Base-by-base conservation (phyloP, 2,888 invertebrate genomes). In the Vanessa cardui region DNA sequence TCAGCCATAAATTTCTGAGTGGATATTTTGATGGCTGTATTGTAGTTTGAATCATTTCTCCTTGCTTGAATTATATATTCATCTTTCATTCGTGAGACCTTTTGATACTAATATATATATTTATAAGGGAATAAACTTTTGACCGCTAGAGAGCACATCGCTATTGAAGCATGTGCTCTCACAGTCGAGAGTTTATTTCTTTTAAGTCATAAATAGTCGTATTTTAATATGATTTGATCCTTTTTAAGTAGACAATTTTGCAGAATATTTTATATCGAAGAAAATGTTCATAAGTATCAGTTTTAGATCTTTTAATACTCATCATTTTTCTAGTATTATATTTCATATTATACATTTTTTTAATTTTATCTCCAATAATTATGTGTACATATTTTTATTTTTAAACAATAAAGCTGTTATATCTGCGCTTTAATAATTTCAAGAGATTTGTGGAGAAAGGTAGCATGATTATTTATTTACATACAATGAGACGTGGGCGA, bases 1-100 rank as follows among this genome's bases (percentile, higher is more conserved):
- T 75, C 71, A 72, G 69, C 74, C 72, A 80, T 85, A 85, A 84
- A 84, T 80, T 77, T 73, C 63, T 65, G 65, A 73, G 73, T 73
- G 65, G 65, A 64, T 69, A 62, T 76, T 76, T 71, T 70, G 73
- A 73, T 70, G 72, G 73, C 74, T 75, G 71, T 76, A 76, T 77
- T 74, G 72, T 73, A 73, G 72, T 71, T 69, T 66, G 66, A 69
- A 61, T 67, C 66, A 64, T 70, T 66, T 65, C 64, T 64, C 56
- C 47, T 47, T 63, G 64, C 66, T 62, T 65, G 69, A 52, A 60
- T 67, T 65, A 65, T 67, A 64, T 62, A 66, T 46, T 66, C 54
- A 65, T 58, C 52, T 64, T 58, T 20, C 46, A 49, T 64, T 47
- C 58, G 47, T 54, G 44, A 31, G 56, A 9, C 45, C 47, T 63